These are phyloP conservation scores for Phaethornis superciliosus DNA, from an alignment of 2,113 vertebrate species.

Conservation along the genomic window DNA sequence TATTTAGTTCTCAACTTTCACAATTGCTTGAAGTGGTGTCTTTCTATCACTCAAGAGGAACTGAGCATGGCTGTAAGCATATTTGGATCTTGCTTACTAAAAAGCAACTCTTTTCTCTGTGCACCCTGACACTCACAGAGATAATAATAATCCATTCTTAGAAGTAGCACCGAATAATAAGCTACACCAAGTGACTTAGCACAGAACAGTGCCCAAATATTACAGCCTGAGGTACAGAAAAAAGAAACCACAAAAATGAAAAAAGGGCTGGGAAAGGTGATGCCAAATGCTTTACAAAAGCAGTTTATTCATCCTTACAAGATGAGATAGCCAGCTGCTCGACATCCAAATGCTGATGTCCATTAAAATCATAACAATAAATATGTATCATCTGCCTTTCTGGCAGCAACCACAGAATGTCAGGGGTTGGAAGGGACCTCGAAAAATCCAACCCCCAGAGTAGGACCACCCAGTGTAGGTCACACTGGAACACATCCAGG, in stretches of 20 bases:
- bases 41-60: neutral
- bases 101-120: neutral
- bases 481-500: too few relatives aligned
- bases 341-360: neutral
- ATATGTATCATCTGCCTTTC: neutral
- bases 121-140: neutral
- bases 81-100: neutral
- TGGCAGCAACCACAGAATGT: neutral
- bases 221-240: neutral
- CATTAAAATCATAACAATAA: neutral
- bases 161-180: neutral
- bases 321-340: neutral
- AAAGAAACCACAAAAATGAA: neutral
- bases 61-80: neutral
- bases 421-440: too few relatives aligned
- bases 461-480: too few relatives aligned
- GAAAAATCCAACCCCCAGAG: too few relatives aligned
- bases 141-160: neutral
- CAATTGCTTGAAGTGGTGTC: neutral
- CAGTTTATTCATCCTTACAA: neutral
- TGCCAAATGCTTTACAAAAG: neutral
- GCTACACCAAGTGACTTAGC: neutral
- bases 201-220: neutral
- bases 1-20: neutral
- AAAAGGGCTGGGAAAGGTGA: neutral